Evolutionary conservation across 2,888 invertebrate species (phyloP), one percentile per base, ranked within the genome.

Genomic region (Helleia helle): DNA sequence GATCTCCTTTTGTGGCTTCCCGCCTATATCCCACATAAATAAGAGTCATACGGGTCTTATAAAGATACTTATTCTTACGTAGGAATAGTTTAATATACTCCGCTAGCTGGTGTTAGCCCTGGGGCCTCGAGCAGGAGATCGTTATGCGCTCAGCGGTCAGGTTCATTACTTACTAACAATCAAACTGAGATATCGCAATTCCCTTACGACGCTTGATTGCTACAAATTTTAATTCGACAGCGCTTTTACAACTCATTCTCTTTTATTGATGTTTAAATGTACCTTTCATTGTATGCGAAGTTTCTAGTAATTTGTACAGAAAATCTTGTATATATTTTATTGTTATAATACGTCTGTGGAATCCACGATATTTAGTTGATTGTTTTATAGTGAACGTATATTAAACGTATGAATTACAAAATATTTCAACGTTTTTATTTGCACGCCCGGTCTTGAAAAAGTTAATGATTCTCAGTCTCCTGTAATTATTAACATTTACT

Each of bases 101-200:
- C 15, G 30, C 29, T n/a, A n/a, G n/a, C n/a, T 14, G 11, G 12
- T 7, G 24, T 22, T 8, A 18, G 37, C 43, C 44, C 43, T 39
- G 22, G 18, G 29, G 41, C 25, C 17, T 24, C 22, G 30, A n/a
- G n/a, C n/a, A n/a, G n/a, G 41, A 38, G 13, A 42, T 49, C 37
- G 42, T 46, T 48, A 48, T 41, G 46, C 44, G 36, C 28, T 24
- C 60, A 54, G 51, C 49, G 58, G 60, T 53, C 57, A 57, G 62
- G 58, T 62, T 66, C 60, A 55, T 67, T 70, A 68, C 61, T 58
- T 54, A 48, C 60, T 58, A 63, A 62, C 62, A 65, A 65, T 63
- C 57, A 58, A 54, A 54, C 53, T 52, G 51, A 58, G 44, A 51
- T 45, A 55, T 53, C 53, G 51, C 48, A 41, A 46, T 22, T 58